Evolutionary conservation across 1,140 invertebrate genomes (phyloP).

Genomic region (Dinoponera quadriceps): DNA sequence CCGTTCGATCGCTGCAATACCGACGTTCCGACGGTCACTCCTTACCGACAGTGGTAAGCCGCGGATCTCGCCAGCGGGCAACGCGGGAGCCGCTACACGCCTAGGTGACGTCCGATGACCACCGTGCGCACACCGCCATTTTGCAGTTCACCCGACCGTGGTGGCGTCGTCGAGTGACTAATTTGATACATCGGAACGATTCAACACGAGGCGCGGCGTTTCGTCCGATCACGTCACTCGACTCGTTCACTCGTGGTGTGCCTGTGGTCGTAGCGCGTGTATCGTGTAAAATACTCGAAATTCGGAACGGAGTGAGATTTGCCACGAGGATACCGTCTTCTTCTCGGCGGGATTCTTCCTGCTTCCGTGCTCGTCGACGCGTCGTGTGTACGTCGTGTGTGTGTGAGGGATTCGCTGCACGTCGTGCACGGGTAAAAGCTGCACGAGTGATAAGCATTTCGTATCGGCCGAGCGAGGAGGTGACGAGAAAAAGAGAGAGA

Average conservation of each 20-base stretch:
- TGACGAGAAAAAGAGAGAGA: no score
- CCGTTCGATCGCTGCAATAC: no score
- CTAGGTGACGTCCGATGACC: neutral
- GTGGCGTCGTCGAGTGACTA: constrained; percentile 19
- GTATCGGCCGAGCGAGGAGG: neutral
- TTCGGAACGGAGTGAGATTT: neutral
- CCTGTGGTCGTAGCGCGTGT: no score
- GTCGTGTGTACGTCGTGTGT: neutral
- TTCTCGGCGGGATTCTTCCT: no score
- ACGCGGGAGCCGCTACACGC: no score
- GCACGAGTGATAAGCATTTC: neutral
- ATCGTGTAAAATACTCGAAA: no score
- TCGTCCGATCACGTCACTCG: constrained; percentile 13
- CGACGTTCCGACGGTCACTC: no score
- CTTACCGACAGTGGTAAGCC: no score
- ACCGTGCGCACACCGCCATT: neutral
- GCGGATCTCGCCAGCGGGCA: no score
- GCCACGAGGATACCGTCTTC: neutral
- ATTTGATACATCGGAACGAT: constrained; percentile 27
- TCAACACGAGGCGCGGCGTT: constrained; percentile 23
- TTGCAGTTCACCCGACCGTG: neutral
- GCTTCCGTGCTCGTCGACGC: neutral
- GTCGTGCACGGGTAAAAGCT: no score
- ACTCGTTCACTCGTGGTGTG: constrained; percentile 8
- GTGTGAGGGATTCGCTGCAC: no score